Evolutionary conservation across 2,113 vertebrate species (phyloP).

Genomic region (Hydrolagus affinis): DNA sequence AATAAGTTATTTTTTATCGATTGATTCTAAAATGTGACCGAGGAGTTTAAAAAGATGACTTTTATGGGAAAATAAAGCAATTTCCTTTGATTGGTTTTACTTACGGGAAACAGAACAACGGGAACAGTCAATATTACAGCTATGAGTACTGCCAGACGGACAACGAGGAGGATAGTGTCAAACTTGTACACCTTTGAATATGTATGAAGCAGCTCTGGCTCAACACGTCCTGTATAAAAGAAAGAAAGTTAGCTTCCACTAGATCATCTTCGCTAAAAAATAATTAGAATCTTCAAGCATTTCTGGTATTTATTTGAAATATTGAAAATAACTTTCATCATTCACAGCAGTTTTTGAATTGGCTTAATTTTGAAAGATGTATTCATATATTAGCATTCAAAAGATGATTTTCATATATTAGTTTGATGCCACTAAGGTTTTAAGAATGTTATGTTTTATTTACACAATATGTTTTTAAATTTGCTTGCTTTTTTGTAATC

Average conservation of each 20-base stretch:
- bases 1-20: too few species aligned
- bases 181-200: conserved; percentile 65
- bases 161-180: conserved; percentile 80
- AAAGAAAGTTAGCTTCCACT: neutral
- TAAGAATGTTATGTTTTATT: too few species aligned
- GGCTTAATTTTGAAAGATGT: neutral
- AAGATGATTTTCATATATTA: too few species aligned
- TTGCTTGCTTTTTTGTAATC: neutral
- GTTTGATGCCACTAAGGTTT: too few species aligned
- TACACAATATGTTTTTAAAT: too few species aligned
- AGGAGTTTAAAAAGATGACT: too few species aligned
- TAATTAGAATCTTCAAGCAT: neutral
- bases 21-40: too few species aligned
- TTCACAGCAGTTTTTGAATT: neutral
- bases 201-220: conserved; percentile 85
- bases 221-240: conserved; percentile 61
- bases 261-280: neutral
- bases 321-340: neutral
- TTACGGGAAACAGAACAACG: conserved; percentile 92
- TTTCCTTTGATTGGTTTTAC: conserved; percentile 40
- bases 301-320: neutral
- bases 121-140: conserved; percentile 93
- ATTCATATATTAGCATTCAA: neutral
- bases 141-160: conserved; percentile 82
- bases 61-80: too few species aligned